phyloP scores from a whole-genome alignment of 2,888 invertebrate species.

The Apomyelois bistriatella region DNA sequence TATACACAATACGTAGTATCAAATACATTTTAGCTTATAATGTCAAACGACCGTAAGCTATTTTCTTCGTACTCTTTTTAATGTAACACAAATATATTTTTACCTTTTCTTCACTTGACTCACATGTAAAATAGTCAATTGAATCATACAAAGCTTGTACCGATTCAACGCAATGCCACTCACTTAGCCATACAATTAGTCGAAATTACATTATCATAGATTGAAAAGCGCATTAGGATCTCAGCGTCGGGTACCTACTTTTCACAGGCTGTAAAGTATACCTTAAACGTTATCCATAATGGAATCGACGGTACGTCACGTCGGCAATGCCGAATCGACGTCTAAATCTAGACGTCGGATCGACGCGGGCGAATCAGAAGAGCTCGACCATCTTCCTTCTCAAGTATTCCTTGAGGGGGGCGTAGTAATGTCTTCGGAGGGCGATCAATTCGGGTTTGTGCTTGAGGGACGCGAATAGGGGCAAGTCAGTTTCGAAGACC shows the following conservation, averaged over 20 bases:
- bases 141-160: not conserved
- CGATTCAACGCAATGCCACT: not conserved
- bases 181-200: not conserved
- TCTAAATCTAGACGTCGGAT: slow-evolving; percentile 1
- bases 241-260: not conserved
- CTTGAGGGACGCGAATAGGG: slow-evolving; percentile 83
- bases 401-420: slow-evolving; percentile 89
- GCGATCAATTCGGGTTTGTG: slow-evolving; percentile 88
- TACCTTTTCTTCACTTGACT: too few species aligned
- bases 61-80: too few species aligned
- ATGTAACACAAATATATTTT: too few species aligned
- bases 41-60: too few species aligned
- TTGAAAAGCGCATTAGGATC: not conserved
- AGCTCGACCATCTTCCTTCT: slow-evolving; percentile 81
- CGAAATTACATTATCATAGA: not conserved
- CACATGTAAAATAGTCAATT: not conserved
- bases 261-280: not conserved
- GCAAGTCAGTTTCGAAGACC: slow-evolving; percentile 89
- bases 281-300: not conserved
- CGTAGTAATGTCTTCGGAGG: slow-evolving; percentile 89
- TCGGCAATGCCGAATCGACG: slow-evolving; percentile 1
- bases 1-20: too few species aligned
- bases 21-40: too few species aligned
- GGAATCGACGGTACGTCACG: slow-evolving; percentile 23
- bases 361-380: slow-evolving; percentile 70